Base-by-base conservation (phyloP, 2,888 invertebrate species). In the Eupithecia centaureata region DNA sequence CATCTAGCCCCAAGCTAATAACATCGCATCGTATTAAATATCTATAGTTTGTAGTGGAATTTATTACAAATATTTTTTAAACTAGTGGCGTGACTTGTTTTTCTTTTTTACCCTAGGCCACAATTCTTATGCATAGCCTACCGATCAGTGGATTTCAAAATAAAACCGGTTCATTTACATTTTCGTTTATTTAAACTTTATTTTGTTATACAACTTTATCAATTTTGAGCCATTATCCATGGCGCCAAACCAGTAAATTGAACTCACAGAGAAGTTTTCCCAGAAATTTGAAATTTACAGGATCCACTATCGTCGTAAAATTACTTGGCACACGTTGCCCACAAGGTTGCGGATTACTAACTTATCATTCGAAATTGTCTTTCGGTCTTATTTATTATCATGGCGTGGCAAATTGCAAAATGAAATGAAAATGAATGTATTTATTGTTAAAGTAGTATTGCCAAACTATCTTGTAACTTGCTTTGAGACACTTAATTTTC, bases 331-430 rank as follows among this genome's bases (percentile, higher is more conserved):
- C 22, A 22, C 22, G 25, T 25, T 27, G n/a, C n/a, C 10, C 8
- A n/a, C 28, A 54, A 28, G 28, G 54, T 54, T 54, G 27, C 8
- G 27, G 28, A 13, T 54, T 52, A 2, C 52, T 7, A 52, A 52
- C 27, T 28, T 15, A 52, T 28, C 15, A 52, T 52, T 28, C n/a
- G 15, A 52, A 52, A 52, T 52, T 28, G 54, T 54, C 54, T 30
- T 54, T n/a, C 15, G 8, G 28, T 28, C n/a, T 54, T 28, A 54
- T 54, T 30, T 30, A 54, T 54, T 54, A 30, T 12, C 15, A 13
- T 18, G 10, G n/a, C 18, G 18, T 42, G 10, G 18, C 3, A 18
- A 42, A 42, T 18, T 2, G 42, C 18, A 10, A 42, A 8, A n/a
- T n/a, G n/a, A n/a, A n/a, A n/a, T n/a, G n/a, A 42, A 18, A 18